phyloP scores from a whole-genome alignment of 2,797 vertebrate genomes.

The Steatocranus sp. region DNA sequence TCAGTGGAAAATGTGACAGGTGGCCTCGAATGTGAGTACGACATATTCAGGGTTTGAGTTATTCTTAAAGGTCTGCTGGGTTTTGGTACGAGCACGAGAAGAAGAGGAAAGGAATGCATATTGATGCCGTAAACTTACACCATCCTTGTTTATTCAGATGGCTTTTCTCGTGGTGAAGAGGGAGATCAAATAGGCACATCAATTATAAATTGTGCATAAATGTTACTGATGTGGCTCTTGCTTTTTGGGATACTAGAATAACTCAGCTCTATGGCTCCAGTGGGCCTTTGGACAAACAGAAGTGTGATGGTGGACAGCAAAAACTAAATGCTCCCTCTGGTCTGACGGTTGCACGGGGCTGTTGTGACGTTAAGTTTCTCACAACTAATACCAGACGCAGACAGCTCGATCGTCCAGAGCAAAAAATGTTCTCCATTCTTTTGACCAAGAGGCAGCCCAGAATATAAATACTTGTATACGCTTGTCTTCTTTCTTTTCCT shows the following conservation, averaged over 20 bases:
- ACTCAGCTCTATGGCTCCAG: slow-evolving; percentile 71
- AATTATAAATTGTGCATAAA: slow-evolving; percentile 75
- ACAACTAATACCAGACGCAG: slow-evolving; percentile 31
- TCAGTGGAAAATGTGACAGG: slow-evolving; percentile 58
- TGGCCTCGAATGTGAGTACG: slow-evolving; percentile 44
- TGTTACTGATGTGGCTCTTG: slow-evolving; percentile 72
- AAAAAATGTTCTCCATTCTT: background rate
- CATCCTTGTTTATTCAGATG: slow-evolving; percentile 79
- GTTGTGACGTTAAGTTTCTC: slow-evolving; percentile 1
- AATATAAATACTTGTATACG: background rate
- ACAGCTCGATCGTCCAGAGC: background rate
- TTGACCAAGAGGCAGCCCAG: background rate
- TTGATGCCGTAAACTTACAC: slow-evolving; percentile 72
- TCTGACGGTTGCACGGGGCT: slow-evolving; percentile 13
- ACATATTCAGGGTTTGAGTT: slow-evolving; percentile 62
- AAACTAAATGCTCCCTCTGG: slow-evolving; percentile 50
- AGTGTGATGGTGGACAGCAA: slow-evolving; percentile 63
- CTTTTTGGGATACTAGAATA: slow-evolving; percentile 66
- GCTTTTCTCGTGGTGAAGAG: slow-evolving; percentile 65
- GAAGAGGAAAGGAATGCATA: slow-evolving; percentile 60
- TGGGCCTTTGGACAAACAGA: slow-evolving; percentile 71
- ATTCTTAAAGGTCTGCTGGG: slow-evolving; percentile 64
- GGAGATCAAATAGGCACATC: slow-evolving; percentile 75
- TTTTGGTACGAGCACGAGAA: slow-evolving; percentile 20
- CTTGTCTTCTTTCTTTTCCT: background rate